These are phyloP conservation scores for Lepisosteus oculatus DNA, from an alignment of 2,113 vertebrate species.

Conservation along the genomic window DNA sequence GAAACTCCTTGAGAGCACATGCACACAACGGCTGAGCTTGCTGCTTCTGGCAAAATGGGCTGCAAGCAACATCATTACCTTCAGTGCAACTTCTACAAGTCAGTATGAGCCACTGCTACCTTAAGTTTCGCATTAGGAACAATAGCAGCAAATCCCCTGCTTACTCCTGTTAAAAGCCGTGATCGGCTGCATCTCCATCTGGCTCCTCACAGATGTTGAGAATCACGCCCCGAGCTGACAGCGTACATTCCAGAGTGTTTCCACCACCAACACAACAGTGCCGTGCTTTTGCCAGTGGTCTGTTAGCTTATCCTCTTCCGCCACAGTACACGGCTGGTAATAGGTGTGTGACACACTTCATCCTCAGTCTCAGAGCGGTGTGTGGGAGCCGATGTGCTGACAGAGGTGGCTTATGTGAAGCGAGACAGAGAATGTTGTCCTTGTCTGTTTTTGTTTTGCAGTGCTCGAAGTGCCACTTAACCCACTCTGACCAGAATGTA, in stretches of 20 bases:
- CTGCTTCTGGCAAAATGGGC: constrained; percentile 17
- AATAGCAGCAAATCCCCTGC: neutral
- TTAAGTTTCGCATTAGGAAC: constrained; percentile 15
- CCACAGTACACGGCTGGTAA: too few species aligned
- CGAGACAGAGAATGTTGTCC: too few species aligned
- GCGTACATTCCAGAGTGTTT: neutral
- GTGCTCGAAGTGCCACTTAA: too few species aligned
- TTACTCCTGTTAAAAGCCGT: neutral
- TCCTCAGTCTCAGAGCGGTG: too few species aligned
- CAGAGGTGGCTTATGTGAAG: too few species aligned
- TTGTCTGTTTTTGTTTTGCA: too few species aligned
- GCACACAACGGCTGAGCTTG: constrained; percentile 16
- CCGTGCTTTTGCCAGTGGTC: neutral
- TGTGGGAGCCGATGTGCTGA: too few species aligned
- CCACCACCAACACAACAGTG: neutral
- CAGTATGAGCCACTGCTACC: neutral
- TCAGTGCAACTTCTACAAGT: neutral
- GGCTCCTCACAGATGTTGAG: neutral
- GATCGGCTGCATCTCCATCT: neutral
- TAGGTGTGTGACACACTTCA: too few species aligned
- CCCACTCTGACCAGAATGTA: too few species aligned
- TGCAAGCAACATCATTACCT: neutral
- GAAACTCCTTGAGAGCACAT: constrained; percentile 18
- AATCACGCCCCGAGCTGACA: neutral
- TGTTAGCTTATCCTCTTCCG: too few species aligned